These are phyloP conservation scores for Muschampia plurimacula DNA, from an alignment of 2,888 invertebrate species.

Conservation along the genomic window DNA sequence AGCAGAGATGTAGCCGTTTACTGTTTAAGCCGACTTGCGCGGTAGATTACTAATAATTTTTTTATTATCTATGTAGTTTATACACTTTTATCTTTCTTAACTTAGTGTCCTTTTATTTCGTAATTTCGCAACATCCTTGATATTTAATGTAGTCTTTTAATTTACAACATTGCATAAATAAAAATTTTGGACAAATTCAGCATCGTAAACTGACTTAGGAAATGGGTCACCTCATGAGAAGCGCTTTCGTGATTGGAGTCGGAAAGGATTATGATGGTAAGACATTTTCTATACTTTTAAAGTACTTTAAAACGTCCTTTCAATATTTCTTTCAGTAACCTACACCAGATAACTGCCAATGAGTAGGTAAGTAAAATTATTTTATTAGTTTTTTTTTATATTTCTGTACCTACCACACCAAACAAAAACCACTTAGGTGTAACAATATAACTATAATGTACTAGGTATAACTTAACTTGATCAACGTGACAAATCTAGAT, in stretches of 20 bases:
- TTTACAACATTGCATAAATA: constrained; percentile 58
- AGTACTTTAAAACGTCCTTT: background rate
- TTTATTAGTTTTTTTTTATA: too few relatives aligned
- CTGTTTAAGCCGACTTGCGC: constrained; percentile 73
- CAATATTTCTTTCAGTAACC: background rate
- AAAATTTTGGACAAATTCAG: constrained; percentile 73
- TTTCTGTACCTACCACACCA: too few relatives aligned
- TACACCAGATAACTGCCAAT: background rate
- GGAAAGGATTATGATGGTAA: constrained; percentile 73
- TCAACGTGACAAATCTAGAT: too few relatives aligned
- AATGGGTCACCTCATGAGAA: constrained; percentile 78
- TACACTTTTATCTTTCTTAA: constrained; percentile 43
- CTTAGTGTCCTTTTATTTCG: constrained; percentile 46
- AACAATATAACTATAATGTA: too few relatives aligned
- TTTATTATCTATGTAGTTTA: constrained; percentile 45
- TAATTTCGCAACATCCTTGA: constrained; percentile 55
- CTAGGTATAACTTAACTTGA: too few relatives aligned
- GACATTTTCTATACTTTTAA: constrained; percentile 10
- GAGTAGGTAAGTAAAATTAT: too few relatives aligned
- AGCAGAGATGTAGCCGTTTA: constrained; percentile 81
- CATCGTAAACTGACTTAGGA: constrained; percentile 62
- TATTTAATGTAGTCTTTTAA: constrained; percentile 50
- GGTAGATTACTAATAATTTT: constrained; percentile 57
- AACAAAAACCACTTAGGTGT: too few relatives aligned
- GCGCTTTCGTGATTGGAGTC: constrained; percentile 71